phyloP scores from a whole-genome alignment of 2,113 vertebrate genomes.

The human (Homo sapiens) region GRCh38 chr6:88251001-88251500 shows the following conservation, averaged over 20 bases:
- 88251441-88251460: conserved; percentile 45
- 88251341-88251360: conserved; percentile 35
- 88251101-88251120: conserved; percentile 45
- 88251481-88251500: conserved; percentile 74
- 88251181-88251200: background rate
- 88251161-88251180: background rate
- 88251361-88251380: conserved; percentile 53
- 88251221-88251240: background rate
- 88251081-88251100: background rate
- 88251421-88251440: conserved; percentile 63
- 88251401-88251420: conserved; percentile 56
- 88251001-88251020: background rate
- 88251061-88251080: background rate
- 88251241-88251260: background rate
- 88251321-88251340: background rate
- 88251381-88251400: conserved; percentile 73
- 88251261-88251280: background rate
- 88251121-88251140: conserved; percentile 12
- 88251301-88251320: background rate
- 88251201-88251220: background rate
- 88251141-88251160: background rate
- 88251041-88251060: background rate
- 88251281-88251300: background rate
- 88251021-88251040: background rate
- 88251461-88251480: conserved; percentile 54